A percentile compares a stretch with the other conserved stretches of the same genome.
phyloP scores from a whole-genome alignment of 2,797 vertebrate genomes.

The Melanotaenia parkinsoni region DNA sequence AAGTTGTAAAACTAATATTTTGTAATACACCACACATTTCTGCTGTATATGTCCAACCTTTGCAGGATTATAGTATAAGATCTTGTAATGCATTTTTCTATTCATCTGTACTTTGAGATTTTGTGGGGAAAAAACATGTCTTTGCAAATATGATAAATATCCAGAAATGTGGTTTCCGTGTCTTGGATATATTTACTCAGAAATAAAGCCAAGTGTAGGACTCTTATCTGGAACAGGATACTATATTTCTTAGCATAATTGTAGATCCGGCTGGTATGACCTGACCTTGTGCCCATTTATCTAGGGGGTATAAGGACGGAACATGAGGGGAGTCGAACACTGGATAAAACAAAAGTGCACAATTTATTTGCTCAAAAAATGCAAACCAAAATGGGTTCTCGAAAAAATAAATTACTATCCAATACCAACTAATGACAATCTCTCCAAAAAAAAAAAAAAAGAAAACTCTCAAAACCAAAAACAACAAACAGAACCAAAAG shows the following conservation, averaged over 20 bases:
- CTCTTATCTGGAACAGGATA: slow-evolving; percentile 4
- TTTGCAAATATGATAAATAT: neutral
- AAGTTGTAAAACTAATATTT: neutral
- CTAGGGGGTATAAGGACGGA: too few species aligned
- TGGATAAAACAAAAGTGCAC: too few species aligned
- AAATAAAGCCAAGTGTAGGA: neutral
- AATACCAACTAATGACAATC: too few species aligned
- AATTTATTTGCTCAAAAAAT: too few species aligned
- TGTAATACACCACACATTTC: neutral
- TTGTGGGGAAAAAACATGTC: neutral
- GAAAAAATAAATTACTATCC: too few species aligned
- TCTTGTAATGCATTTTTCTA: neutral
- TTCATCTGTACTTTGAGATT: too few species aligned
- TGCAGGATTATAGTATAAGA: neutral
- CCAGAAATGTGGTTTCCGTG: neutral
- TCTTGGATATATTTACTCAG: neutral
- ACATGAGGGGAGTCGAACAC: too few species aligned
- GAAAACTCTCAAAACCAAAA: too few species aligned
- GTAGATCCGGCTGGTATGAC: slow-evolving; percentile 2
- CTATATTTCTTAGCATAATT: slow-evolving; percentile 12
- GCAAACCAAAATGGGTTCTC: too few species aligned
- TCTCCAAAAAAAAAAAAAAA: too few species aligned
- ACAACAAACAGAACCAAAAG: too few species aligned
- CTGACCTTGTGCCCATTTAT: slow-evolving; percentile 39
- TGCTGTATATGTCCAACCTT: neutral